A percentile compares a stretch with the other conserved stretches of the same genome.
Evolutionary conservation across 2,113 vertebrate species (phyloP).

Genomic region (Desmodus rotundus): DNA sequence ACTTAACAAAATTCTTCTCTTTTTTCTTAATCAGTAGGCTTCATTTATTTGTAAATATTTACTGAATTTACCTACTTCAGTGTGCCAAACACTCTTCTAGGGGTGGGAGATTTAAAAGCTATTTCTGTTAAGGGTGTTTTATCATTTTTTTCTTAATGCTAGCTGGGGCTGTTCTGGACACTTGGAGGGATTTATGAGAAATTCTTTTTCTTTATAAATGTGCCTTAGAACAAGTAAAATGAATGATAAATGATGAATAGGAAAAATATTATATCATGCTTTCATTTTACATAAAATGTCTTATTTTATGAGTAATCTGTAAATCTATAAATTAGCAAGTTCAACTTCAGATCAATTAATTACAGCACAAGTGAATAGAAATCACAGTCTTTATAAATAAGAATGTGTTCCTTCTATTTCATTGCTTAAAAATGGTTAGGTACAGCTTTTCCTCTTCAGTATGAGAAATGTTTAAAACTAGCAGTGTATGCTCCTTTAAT

Average conservation of each 20-base stretch:
- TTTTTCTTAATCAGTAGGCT: background rate
- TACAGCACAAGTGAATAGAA: background rate
- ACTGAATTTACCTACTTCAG: background rate
- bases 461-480: conserved; percentile 32
- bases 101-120: background rate
- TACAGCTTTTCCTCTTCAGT: background rate
- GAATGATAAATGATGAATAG: background rate
- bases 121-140: background rate
- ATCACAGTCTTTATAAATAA: background rate
- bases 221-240: conserved; percentile 25
- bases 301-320: background rate
- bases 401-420: background rate
- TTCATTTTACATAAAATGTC: background rate
- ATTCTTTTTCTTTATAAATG: background rate
- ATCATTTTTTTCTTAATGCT: background rate
- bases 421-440: conserved; percentile 12
- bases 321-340: background rate
- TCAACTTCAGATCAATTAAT: background rate
- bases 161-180: background rate
- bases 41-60: background rate
- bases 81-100: background rate
- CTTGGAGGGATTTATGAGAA: background rate
- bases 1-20: background rate
- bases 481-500: background rate
- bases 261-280: background rate